Base-by-base conservation (phyloP, 2,113 vertebrate genomes). In the Prunella fulvescens region DNA sequence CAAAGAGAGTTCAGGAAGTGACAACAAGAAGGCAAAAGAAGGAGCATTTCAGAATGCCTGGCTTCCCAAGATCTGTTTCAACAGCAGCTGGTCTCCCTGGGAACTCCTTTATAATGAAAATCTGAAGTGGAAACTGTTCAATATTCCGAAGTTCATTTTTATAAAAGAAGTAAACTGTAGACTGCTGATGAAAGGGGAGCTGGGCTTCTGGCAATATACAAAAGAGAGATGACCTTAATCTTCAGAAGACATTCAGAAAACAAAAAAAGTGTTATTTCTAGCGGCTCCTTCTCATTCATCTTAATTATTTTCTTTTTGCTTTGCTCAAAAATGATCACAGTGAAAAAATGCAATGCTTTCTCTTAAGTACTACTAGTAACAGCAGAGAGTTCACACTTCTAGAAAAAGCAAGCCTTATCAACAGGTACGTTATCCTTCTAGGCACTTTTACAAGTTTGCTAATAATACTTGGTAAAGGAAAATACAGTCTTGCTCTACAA, bases 51-150 rank as follows among this genome's bases (percentile, higher is more conserved):
- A 91, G 81, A 85, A 82, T 7, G 54, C 35, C 31, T 53, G 35
- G n/a, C 50, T 94, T 95, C 39, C 70, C 39, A 70, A 83, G 62
- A 88, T 57, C 42, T 69, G 17, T 90, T 95, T 86, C 87, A 90
- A 79, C 42, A 91, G 61, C 73, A 90, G 78, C 81, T 82, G 58
- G 47, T 58, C 39, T 90, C 71, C 81, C 87, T 83, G 92, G 85
- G 67, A 88, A 81, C 26, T 86, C 51, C 81, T 94, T 93, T 93
- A 80, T 90, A 90, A 90, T 71, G 62, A 96, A 94, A 94, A 88
- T 80, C 51, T 88, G 42, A 86, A 69, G 42, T 81, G 51, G 62
- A 84, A 86, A 60, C 47, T 83, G 71, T 35, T 95, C 81, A 92
- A 82, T 93, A 95, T 85, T 91, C 78, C 31, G 5, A 93, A 93